These are phyloP conservation scores for Spongia lamella DNA, from an alignment of 37 sponge, comb jelly and placozoan species.

Conservation along the genomic window DNA sequence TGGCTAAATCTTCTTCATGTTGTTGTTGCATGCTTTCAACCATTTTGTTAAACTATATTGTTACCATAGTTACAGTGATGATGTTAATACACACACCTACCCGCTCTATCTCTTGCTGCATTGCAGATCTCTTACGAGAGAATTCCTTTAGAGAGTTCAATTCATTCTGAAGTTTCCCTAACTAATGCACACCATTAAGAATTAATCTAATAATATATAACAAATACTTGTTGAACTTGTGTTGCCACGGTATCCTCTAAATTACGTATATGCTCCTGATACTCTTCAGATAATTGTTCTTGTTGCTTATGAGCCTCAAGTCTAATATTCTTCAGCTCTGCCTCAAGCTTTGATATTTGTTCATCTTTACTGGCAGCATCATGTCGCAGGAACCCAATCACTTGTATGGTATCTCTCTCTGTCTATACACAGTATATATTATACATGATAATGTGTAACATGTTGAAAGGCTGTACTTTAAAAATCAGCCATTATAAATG, in stretches of 20 bases:
- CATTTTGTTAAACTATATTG: not conserved
- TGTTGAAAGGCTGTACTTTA: no score
- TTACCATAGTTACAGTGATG: no score
- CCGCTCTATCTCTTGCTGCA: slow-evolving; percentile 81
- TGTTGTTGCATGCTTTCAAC: slow-evolving; percentile 35
- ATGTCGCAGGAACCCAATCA: slow-evolving; percentile 85
- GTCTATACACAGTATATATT: slow-evolving; percentile 38
- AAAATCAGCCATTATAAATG: no score
- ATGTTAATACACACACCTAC: no score
- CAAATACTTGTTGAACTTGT: not conserved
- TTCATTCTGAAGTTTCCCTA: slow-evolving; percentile 68
- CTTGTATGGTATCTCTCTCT: slow-evolving; percentile 94
- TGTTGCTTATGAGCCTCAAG: slow-evolving; percentile 57
- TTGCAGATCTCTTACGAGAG: slow-evolving; percentile 54
- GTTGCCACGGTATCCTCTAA: slow-evolving; percentile 33
- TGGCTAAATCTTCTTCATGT: slow-evolving; percentile 50
- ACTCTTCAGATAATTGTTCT: slow-evolving; percentile 39
- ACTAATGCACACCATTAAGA: no score
- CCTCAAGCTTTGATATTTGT: slow-evolving; percentile 30
- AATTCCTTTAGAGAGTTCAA: slow-evolving; percentile 88
- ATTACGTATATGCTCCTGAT: slow-evolving; percentile 12
- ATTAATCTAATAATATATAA: not conserved
- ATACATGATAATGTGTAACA: not conserved
- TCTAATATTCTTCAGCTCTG: slow-evolving; percentile 68
- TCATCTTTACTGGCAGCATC: slow-evolving; percentile 75